Conservation (phyloP, 2,888 invertebrate genomes). For the Thecocarcelia acutangulata region DNA sequence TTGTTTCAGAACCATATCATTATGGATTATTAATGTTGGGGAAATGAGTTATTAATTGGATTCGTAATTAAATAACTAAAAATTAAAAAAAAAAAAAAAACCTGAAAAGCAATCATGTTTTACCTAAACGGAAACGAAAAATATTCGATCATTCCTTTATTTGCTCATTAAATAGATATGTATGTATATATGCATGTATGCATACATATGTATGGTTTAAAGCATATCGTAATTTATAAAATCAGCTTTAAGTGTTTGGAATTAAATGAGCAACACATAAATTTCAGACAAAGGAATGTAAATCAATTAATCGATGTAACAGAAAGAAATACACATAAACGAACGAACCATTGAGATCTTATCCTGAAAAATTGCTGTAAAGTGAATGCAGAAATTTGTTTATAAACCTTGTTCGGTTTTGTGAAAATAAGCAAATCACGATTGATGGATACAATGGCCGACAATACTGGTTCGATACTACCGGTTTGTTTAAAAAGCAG, state of each 20-base stretch:
- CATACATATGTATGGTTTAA: no score
- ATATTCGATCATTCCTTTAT: no score
- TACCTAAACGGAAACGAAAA: no score
- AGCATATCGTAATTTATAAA: neutral
- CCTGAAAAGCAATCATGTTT: no score
- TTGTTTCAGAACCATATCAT: no score
- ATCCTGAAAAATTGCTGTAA: constrained; percentile 19
- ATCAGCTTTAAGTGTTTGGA: neutral
- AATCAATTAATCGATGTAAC: constrained; percentile 21
- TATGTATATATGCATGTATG: no score
- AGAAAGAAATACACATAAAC: neutral
- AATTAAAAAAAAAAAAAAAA: no score
- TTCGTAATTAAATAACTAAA: no score
- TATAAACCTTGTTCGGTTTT: constrained; percentile 37
- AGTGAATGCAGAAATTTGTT: constrained; percentile 36
- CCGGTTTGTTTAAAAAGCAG: constrained; percentile 54
- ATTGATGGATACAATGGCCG: constrained; percentile 29
- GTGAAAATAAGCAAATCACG: constrained; percentile 48
- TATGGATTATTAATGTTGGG: no score
- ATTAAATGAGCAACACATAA: neutral
- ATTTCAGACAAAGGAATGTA: constrained; percentile 1
- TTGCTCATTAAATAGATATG: no score
- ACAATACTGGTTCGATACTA: constrained; percentile 46
- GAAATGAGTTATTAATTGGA: no score
- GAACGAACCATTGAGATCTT: constrained; percentile 1